Evolutionary conservation across 1,140 invertebrate species (phyloP).

Genomic region (Scaptomyza montana): DNA sequence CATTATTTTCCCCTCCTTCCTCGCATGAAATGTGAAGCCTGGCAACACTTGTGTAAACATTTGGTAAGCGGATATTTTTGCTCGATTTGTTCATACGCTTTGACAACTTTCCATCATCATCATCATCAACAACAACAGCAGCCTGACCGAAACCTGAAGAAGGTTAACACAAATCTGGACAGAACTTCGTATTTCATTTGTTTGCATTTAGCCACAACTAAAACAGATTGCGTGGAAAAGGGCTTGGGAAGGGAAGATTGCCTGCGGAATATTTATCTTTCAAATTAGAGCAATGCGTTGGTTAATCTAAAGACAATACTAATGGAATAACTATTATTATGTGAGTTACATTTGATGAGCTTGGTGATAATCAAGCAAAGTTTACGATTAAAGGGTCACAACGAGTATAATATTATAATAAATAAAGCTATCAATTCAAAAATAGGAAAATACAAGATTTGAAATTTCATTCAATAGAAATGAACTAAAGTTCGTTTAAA

Average conservation of each 20-base stretch:
- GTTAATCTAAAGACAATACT: constrained; percentile 64
- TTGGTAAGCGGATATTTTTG: constrained; percentile 77
- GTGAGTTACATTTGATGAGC: neutral
- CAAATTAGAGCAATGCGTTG: constrained; percentile 54
- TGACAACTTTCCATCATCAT: constrained; percentile 81
- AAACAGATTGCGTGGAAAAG: neutral
- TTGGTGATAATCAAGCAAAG: constrained; percentile 8
- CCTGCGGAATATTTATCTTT: constrained; percentile 60
- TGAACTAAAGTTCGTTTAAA: too few species aligned
- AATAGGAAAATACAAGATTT: neutral
- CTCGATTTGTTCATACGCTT: constrained; percentile 72
- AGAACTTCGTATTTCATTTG: constrained; percentile 60
- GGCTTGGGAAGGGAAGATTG: neutral
- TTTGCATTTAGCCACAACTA: constrained; percentile 39
- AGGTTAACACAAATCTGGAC: constrained; percentile 34
- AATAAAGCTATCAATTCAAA: neutral
- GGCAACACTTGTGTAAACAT: constrained; percentile 80
- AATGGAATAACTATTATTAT: constrained; percentile 26
- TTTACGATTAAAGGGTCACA: constrained; percentile 7
- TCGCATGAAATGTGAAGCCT: constrained; percentile 62
- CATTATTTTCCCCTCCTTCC: neutral
- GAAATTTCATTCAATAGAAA: too few species aligned
- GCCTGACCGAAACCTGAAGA: constrained; percentile 20
- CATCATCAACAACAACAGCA: constrained; percentile 45
- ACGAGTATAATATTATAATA: neutral